These are phyloP conservation scores for Saiga tatarica DNA, from an alignment of 2,113 vertebrate species.

Conservation along the genomic window DNA sequence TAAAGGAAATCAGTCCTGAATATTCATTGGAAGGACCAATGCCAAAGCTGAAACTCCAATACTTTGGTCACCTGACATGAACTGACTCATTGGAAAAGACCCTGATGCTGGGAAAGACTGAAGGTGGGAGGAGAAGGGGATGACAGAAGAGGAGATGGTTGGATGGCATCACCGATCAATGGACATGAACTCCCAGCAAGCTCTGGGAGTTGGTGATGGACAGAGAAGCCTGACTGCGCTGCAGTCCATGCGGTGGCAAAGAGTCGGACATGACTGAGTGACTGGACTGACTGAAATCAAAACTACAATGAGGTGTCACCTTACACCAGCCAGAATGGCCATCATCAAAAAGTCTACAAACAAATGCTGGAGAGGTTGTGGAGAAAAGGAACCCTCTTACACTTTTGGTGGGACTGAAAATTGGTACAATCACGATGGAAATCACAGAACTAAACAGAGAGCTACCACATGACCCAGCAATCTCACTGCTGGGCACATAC, in stretches of 20 bases:
- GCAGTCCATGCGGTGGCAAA: not conserved
- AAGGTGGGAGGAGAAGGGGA: not conserved
- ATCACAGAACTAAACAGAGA: not conserved
- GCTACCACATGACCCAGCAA: not conserved
- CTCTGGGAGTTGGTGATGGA: not conserved
- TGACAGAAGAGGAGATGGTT: not conserved
- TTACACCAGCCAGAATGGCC: not conserved
- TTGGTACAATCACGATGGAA: not conserved
- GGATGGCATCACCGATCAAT: not conserved
- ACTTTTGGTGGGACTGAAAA: not conserved
- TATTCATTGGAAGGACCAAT: not conserved
- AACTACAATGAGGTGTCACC: not conserved
- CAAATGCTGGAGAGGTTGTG: not conserved
- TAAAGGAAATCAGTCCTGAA: not conserved
- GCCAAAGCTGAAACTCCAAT: not conserved
- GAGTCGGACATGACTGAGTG: rapidly evolving
- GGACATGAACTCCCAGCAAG: not conserved
- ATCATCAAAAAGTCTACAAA: not conserved
- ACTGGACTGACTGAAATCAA: not conserved
- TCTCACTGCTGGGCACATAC: not conserved
- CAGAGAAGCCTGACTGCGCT: not conserved
- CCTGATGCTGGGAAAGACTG: not conserved
- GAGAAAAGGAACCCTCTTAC: not conserved
- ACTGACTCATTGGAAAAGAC: not conserved
- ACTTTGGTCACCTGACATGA: not conserved